phyloP scores from a whole-genome alignment of 2,797 vertebrate species.

The Eleutherodactylus coqui region DNA sequence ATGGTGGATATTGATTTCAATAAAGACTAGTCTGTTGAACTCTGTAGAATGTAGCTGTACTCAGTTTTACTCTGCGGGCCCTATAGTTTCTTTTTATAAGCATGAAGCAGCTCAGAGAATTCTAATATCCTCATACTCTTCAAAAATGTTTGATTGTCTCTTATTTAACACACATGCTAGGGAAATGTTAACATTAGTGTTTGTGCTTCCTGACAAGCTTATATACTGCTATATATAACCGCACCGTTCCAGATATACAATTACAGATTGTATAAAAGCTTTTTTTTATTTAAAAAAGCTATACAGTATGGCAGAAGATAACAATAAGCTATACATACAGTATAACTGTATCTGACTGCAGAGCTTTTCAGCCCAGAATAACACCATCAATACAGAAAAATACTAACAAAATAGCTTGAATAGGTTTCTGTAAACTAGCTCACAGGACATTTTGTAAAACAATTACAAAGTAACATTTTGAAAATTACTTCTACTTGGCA shows the following conservation, averaged over 20 bases:
- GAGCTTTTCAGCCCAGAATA: neutral
- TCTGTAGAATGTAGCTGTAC: neutral
- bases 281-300: too few relatives aligned
- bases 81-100: neutral
- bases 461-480: conserved; percentile 50
- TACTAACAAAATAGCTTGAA: conserved; percentile 29
- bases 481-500: conserved; percentile 50
- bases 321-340: neutral
- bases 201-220: too few relatives aligned
- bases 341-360: neutral
- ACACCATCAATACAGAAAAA: neutral
- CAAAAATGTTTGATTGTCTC: neutral
- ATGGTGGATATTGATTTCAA: too few relatives aligned
- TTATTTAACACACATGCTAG: too few relatives aligned
- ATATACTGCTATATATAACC: too few relatives aligned
- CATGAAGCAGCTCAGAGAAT: neutral
- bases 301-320: neutral
- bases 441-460: conserved; percentile 44
- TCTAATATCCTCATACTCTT: neutral
- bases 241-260: too few relatives aligned
- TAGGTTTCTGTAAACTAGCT: conserved; percentile 32
- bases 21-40: too few relatives aligned
- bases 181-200: neutral
- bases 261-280: neutral
- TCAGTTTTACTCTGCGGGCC: neutral